Percentiles rank a stretch among this genome's conserved stretches.
Conservation (phyloP, 2,888 invertebrate species). For the Synanthedon vespiformis region DNA sequence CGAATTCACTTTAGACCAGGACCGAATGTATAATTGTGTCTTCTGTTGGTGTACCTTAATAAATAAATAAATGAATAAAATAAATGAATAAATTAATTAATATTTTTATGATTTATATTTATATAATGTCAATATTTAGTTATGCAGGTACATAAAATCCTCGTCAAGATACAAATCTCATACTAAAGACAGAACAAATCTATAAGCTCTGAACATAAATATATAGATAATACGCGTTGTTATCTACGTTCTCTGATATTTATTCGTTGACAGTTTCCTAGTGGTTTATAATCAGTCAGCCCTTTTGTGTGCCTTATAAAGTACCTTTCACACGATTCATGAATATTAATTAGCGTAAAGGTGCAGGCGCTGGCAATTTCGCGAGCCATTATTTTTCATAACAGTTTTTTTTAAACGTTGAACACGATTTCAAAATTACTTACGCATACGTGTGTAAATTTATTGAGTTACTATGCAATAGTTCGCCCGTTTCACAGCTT, state of each 20-base stretch:
- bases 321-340: slow-evolving; percentile 5
- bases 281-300: neutral
- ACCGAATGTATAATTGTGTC: too few relatives aligned
- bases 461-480: neutral
- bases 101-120: too few relatives aligned
- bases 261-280: neutral
- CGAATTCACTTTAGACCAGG: too few relatives aligned
- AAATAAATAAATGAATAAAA: too few relatives aligned
- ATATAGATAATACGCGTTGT: too few relatives aligned
- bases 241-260: neutral
- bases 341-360: slow-evolving; percentile 16
- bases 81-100: too few relatives aligned
- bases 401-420: neutral
- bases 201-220: too few relatives aligned
- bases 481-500: neutral
- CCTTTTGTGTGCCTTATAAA: neutral
- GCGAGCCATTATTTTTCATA: neutral
- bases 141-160: too few relatives aligned
- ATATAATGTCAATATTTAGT: too few relatives aligned
- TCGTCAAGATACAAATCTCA: too few relatives aligned
- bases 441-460: neutral
- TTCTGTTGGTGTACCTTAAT: too few relatives aligned
- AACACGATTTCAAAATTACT: neutral
- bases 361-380: slow-evolving; percentile 9
- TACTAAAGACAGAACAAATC: too few relatives aligned